Evolutionary conservation across 2,113 vertebrate species (phyloP).

Genomic region (Phalacrocorax carbo): DNA sequence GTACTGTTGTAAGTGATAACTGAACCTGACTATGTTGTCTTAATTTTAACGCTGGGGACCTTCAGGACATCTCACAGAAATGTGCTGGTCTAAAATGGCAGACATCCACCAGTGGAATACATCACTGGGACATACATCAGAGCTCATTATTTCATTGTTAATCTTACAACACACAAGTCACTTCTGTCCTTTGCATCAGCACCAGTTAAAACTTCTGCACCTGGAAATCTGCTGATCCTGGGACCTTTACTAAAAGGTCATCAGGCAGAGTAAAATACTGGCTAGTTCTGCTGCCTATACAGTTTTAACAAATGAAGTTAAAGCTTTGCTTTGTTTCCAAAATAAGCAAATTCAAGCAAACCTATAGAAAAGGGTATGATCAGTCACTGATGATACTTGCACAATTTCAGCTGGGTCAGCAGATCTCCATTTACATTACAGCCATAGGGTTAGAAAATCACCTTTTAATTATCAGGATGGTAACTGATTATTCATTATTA

Average conservation of each 20-base stretch:
- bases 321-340: slow-evolving; percentile 49
- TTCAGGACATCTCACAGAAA: neutral
- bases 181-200: neutral
- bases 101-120: neutral
- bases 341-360: slow-evolving; percentile 42
- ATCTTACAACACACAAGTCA: neutral
- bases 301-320: slow-evolving; percentile 28
- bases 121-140: neutral
- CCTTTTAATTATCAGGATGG: neutral
- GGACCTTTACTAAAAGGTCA: neutral
- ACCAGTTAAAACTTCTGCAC: neutral
- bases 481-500: neutral
- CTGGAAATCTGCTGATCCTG: slow-evolving; percentile 39
- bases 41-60: neutral
- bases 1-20: neutral
- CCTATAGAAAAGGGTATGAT: neutral
- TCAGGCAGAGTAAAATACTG: neutral
- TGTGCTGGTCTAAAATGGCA: neutral
- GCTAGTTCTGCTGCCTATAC: slow-evolving; percentile 16
- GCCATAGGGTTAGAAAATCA: neutral
- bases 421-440: neutral
- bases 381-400: neutral
- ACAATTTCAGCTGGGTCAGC: neutral
- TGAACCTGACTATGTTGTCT: neutral
- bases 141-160: neutral